These are phyloP conservation scores for Sphaerophoria taeniata DNA, from an alignment of 2,888 invertebrate genomes.

Conservation along the genomic window DNA sequence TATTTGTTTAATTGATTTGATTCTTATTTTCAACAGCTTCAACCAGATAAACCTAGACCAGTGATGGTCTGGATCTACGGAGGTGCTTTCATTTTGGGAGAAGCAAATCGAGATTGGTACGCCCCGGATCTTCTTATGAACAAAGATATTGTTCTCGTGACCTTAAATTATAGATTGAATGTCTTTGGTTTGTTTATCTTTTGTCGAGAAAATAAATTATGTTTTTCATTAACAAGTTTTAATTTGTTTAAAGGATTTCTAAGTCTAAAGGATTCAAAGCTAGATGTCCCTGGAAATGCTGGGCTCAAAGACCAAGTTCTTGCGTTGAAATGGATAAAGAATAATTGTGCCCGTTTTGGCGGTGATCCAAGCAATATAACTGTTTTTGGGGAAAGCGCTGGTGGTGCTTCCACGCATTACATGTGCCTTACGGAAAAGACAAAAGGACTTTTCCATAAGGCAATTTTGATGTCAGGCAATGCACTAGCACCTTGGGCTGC, in stretches of 20 bases:
- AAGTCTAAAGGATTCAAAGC: constrained; percentile 82
- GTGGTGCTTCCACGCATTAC: constrained; percentile 83
- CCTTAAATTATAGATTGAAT: constrained; percentile 83
- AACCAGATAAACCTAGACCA: constrained; percentile 75
- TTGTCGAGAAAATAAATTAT: no score
- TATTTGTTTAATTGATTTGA: not conserved
- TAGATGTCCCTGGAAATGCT: constrained; percentile 84
- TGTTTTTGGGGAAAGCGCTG: constrained; percentile 84
- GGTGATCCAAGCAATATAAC: constrained; percentile 84
- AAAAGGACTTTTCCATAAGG: constrained; percentile 81
- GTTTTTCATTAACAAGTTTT: not conserved
- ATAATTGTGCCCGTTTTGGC: constrained; percentile 83
- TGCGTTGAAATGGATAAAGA: constrained; percentile 83
- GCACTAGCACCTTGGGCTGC: constrained; percentile 79
- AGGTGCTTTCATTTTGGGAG: constrained; percentile 83
- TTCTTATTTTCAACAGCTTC: constrained; percentile 6
- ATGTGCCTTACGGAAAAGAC: constrained; percentile 83
- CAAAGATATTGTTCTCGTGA: constrained; percentile 85
- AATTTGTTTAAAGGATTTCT: constrained; percentile 82
- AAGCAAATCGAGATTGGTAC: constrained; percentile 78
- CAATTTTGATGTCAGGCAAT: constrained; percentile 81
- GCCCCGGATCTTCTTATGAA: constrained; percentile 84
- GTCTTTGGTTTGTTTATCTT: constrained; percentile 77
- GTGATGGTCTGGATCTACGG: constrained; percentile 84
- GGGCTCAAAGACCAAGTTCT: constrained; percentile 84